These are phyloP conservation scores for Esox masquinongy DNA, from an alignment of 2,797 vertebrate species.

Conservation along the genomic window DNA sequence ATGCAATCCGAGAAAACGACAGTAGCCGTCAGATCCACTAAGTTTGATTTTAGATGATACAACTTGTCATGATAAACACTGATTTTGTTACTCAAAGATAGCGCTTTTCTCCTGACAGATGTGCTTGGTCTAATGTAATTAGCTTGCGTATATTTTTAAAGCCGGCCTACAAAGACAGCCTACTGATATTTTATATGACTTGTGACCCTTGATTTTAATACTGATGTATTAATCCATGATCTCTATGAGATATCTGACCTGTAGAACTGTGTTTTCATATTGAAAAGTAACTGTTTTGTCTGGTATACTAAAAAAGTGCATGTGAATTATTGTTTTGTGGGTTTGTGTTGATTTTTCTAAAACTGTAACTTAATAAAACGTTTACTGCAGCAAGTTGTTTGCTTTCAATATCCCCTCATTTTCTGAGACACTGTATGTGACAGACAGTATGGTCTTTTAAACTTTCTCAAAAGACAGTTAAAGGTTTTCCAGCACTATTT, in stretches of 20 bases:
- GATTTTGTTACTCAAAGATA: constrained; percentile 40
- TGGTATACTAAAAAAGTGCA: constrained; percentile 86
- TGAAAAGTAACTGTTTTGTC: constrained; percentile 92
- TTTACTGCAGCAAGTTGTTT: constrained; percentile 58
- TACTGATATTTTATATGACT: constrained; percentile 70
- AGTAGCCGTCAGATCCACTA: constrained; percentile 7
- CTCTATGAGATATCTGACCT: constrained; percentile 91
- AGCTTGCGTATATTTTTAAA: constrained; percentile 77
- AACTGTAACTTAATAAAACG: constrained; percentile 81
- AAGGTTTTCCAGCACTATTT: neutral
- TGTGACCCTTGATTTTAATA: constrained; percentile 79
- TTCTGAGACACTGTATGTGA: neutral
- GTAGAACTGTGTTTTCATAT: constrained; percentile 91
- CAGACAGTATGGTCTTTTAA: neutral
- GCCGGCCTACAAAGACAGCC: constrained; percentile 66
- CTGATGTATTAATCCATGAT: constrained; percentile 85
- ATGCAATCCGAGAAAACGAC: constrained; percentile 24
- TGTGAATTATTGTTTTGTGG: constrained; percentile 81
- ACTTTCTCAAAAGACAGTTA: neutral
- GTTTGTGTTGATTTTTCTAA: constrained; percentile 82
- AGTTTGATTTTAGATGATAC: constrained; percentile 26
- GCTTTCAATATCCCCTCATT: neutral
- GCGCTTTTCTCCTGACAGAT: constrained; percentile 44
- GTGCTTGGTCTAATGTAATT: constrained; percentile 69
- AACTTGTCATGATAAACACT: constrained; percentile 41